A percentile compares a stretch with the other conserved stretches of the same genome.
phyloP scores from a whole-genome alignment of 2,888 invertebrate genomes.

The Lottia gigantea region DNA sequence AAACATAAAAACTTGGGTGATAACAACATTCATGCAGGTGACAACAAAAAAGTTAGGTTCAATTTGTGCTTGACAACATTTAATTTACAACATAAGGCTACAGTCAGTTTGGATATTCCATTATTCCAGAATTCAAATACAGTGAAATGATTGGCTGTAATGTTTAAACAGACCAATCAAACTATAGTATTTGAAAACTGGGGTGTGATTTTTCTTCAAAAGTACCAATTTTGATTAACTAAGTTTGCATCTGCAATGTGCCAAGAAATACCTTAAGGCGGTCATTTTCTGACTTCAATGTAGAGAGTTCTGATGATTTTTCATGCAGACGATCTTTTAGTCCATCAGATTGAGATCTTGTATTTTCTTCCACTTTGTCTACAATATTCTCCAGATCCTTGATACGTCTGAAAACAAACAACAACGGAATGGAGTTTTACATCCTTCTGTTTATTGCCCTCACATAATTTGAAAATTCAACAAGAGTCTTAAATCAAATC shows the following conservation, averaged over 20 bases:
- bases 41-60: no score
- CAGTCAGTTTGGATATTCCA: neutral
- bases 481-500: no score
- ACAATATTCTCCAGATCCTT: conserved; percentile 60
- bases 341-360: conserved; percentile 51
- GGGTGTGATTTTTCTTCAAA: no score
- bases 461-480: no score
- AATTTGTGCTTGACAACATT: no score
- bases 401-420: conserved; percentile 46
- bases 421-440: neutral
- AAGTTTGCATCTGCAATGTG: no score
- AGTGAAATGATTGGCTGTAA: neutral
- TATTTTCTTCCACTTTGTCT: conserved; percentile 56
- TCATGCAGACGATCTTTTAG: conserved; percentile 53
- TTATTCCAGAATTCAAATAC: neutral
- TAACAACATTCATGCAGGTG: no score
- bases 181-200: neutral
- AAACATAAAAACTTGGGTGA: no score
- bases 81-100: neutral
- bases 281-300: conserved; percentile 56
- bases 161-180: neutral
- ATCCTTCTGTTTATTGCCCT: neutral
- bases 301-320: conserved; percentile 51
- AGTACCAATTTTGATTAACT: no score
- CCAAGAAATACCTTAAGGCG: conserved; percentile 53